Conservation (phyloP, 2,113 vertebrate genomes). For the Oxyruncus cristatus region DNA sequence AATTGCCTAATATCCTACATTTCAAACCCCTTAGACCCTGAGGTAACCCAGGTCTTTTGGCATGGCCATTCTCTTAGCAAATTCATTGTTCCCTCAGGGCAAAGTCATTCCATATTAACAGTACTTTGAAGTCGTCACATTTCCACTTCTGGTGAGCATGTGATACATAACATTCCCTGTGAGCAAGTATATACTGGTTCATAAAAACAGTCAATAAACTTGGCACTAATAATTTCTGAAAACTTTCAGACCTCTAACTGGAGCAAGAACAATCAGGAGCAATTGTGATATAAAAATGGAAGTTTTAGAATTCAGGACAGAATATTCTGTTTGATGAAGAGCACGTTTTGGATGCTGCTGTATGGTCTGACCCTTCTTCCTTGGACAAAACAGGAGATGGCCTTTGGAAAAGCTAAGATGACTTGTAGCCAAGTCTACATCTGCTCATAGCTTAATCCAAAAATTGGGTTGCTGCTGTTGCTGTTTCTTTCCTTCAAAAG, state of each 20-base stretch:
- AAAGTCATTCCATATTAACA: neutral
- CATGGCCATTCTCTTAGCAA: neutral
- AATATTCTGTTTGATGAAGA: neutral
- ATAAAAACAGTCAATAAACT: neutral
- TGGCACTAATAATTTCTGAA: neutral
- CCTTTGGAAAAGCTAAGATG: neutral
- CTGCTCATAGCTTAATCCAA: neutral
- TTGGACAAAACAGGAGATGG: neutral
- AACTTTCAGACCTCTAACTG: neutral
- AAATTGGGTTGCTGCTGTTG: neutral
- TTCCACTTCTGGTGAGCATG: neutral
- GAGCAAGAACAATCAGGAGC: neutral
- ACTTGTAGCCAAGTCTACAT: neutral
- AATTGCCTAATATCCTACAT: neutral
- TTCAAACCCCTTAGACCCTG: neutral
- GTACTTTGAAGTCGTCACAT: neutral
- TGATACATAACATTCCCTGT: neutral
- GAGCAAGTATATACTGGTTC: neutral
- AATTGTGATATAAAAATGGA: neutral
- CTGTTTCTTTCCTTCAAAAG: neutral
- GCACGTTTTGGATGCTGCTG: neutral
- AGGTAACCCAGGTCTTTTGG: neutral
- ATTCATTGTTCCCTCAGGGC: neutral
- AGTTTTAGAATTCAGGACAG: neutral
- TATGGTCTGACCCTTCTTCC: neutral